A percentile compares a stretch with the other conserved stretches of the same genome.
Evolutionary conservation across 92 coral and sea anemone genomes (phyloP).

Genomic region (Paragorgia papillata): DNA sequence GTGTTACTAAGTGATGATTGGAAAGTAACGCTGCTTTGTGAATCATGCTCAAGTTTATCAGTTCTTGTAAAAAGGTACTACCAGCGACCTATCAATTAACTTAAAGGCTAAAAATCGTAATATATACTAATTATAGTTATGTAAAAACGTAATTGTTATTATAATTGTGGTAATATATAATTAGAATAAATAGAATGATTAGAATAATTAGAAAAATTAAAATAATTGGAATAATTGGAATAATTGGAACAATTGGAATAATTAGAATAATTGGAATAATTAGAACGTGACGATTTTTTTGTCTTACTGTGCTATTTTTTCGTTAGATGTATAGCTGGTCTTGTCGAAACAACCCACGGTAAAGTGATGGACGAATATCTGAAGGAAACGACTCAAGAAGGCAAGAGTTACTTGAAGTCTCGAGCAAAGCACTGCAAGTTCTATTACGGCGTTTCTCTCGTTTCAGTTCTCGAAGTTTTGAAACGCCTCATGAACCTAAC

Average conservation of each 20-base stretch:
- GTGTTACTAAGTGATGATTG: constrained; percentile 33
- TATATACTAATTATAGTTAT: no score
- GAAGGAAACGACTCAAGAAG: constrained; percentile 5
- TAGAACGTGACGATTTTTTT: no score
- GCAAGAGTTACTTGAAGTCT: neutral
- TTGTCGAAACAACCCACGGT: constrained; percentile 15
- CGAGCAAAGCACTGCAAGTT: constrained; percentile 13
- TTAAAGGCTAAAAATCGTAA: no score
- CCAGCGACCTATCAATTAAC: neutral
- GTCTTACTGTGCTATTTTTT: no score
- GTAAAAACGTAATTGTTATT: neutral
- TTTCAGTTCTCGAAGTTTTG: constrained; percentile 1
- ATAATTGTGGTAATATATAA: no score
- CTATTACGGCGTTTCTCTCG: constrained; percentile 13
- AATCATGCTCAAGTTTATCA: constrained; percentile 17
- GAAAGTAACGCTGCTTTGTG: neutral
- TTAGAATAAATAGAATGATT: no score
- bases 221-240: no score
- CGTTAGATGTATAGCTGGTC: constrained; percentile 38
- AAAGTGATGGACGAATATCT: constrained; percentile 10
- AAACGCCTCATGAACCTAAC: constrained; percentile 33
- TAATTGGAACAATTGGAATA: no score
- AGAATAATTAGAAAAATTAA: no score
- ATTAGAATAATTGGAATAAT: no score
- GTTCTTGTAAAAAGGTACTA: constrained; percentile 36